phyloP scores from a whole-genome alignment of 2,888 invertebrate species.

The Poecilobothrus nobilitatus region DNA sequence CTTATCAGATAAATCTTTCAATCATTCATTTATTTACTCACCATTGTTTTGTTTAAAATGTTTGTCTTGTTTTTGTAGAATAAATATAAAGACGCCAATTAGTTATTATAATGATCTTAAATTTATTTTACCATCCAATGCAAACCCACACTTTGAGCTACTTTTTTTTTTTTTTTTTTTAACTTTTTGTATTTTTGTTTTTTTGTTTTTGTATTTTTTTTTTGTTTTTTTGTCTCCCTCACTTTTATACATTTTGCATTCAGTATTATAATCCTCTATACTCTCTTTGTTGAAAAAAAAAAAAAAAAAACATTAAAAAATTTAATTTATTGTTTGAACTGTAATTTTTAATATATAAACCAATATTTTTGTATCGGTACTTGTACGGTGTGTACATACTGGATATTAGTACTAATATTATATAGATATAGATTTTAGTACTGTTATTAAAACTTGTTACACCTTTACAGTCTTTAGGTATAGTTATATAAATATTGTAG shows the following conservation, averaged over 20 bases:
- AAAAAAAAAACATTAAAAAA: not conserved
- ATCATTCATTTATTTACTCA: too few relatives aligned
- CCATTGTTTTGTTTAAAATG: not conserved
- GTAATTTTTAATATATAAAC: not conserved
- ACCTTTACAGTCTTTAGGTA: too few relatives aligned
- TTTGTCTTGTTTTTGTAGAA: not conserved
- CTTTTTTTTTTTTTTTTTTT: not conserved
- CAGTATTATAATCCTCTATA: too few relatives aligned
- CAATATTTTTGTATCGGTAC: not conserved
- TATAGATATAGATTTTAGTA: not conserved
- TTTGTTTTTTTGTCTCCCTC: not conserved
- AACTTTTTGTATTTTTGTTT: not conserved
- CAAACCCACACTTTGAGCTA: slow-evolving; percentile 1
- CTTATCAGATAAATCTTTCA: too few relatives aligned
- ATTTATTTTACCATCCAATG: not conserved
- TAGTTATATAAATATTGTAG: too few relatives aligned
- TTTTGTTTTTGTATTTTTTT: not conserved
- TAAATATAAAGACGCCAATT: slow-evolving; percentile 1
- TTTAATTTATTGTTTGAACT: not conserved
- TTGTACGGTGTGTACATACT: too few relatives aligned
- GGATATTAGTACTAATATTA: not conserved
- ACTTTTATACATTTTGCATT: too few relatives aligned
- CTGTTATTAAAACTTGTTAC: too few relatives aligned
- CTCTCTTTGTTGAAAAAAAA: not conserved
- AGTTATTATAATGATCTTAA: slow-evolving; percentile 1